Percentiles rank a stretch among this genome's conserved stretches.
phyloP scores from a whole-genome alignment of 1,140 invertebrate genomes.

The Sesamia nonagrioides region DNA sequence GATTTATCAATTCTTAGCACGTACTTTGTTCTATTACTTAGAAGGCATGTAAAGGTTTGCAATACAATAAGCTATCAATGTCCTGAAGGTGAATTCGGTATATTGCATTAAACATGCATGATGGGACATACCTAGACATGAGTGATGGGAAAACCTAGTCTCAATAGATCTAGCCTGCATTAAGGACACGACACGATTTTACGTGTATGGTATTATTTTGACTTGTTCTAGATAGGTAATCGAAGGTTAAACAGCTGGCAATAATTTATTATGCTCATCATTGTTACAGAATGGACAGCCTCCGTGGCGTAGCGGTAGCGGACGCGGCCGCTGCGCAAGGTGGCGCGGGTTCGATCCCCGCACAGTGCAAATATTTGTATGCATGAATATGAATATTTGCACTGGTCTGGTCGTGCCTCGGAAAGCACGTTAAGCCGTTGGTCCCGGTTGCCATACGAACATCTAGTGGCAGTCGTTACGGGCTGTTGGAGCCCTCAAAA shows the following conservation, averaged over 20 bases:
- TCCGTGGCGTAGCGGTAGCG: too few species aligned
- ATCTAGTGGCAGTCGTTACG: too few species aligned
- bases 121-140: too few species aligned
- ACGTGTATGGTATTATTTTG: neutral
- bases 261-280: conserved; percentile 28
- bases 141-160: too few species aligned
- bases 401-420: too few species aligned
- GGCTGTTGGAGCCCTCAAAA: too few species aligned
- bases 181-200: conserved; percentile 3
- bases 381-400: too few species aligned
- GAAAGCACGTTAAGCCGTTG: too few species aligned
- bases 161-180: neutral
- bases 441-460: too few species aligned
- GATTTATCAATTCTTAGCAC: conserved; percentile 34
- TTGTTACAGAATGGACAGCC: conserved; percentile 24
- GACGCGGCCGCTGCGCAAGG: too few species aligned
- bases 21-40: conserved; percentile 14
- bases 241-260: conserved; percentile 22
- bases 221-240: conserved; percentile 13
- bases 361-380: too few species aligned
- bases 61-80: neutral
- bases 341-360: too few species aligned
- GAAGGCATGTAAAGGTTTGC: conserved; percentile 21
- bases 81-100: conserved; percentile 33
- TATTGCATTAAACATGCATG: conserved; percentile 27